Base-by-base conservation (phyloP, 2,888 invertebrate genomes). In the Hirudinaria manillensis region DNA sequence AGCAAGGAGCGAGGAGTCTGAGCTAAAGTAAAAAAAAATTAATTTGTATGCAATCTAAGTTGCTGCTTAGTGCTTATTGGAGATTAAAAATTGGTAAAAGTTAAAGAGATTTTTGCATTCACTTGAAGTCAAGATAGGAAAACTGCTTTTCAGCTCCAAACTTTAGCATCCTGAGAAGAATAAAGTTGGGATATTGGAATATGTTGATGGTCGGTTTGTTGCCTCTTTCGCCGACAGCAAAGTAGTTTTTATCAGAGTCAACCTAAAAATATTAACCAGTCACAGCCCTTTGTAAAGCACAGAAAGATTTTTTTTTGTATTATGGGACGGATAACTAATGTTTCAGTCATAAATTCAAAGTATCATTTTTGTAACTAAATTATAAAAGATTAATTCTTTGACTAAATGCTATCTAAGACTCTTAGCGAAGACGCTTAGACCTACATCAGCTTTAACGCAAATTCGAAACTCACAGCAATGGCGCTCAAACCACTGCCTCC, bases 171-270 rank as follows among this genome's bases (percentile, higher is more conserved):
- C 90, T 89, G 68, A 91, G 88, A 13, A 93, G 89, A 74, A 90
- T 89, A 86, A 93, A 88, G 75, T 89, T 88, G 0, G 94, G 94
- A 90, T 91, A 94, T 75, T 90, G 89, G 84, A 93, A 94, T 66
- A 95, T 87, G 51, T 92, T 88, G 79, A 95, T 91, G 21, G 91
- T 86, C 0, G 94, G 93, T 6, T 89, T 86, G 0, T 82, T 82
- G 0, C 90, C 91, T 84, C 91, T 91, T 86, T 94, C 94, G 0
- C 90, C 94, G n/a, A 94, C 89, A 0, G 93, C 93, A 81, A 94
- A 89, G 78, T 91, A 90, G 77, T 87, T 85, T 78, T 86, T 87
- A 19, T 83, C 84, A 29, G 90, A 89, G 78, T 84, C 84, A 6
- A 85, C 82, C 84, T 85, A 55, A 72, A 27, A 21, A 29, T 51